Conservation (phyloP, 2,888 invertebrate genomes). For the Caenorhabditis macrosperma region DNA sequence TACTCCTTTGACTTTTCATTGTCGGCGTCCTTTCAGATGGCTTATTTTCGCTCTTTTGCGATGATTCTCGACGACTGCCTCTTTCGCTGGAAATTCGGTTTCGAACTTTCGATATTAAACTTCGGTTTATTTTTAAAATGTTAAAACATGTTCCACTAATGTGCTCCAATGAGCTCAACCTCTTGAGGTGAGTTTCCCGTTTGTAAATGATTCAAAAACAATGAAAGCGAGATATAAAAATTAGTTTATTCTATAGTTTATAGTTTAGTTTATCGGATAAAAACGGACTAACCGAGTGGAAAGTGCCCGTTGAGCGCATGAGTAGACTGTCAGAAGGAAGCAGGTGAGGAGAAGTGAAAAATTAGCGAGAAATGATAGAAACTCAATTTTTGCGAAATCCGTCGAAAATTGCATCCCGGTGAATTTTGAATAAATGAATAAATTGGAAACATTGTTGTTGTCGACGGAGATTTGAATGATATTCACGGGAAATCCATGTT, state of each 20-base stretch:
- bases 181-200: too few species aligned
- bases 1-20: constrained; percentile 8
- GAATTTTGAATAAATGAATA: not conserved
- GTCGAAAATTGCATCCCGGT: constrained; percentile 77
- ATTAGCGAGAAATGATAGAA: not conserved
- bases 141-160: too few species aligned
- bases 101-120: too few species aligned
- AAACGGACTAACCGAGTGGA: constrained; percentile 1
- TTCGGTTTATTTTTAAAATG: too few species aligned
- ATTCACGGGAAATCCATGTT: too few species aligned
- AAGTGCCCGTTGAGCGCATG: constrained; percentile 33
- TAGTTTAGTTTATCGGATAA: not conserved
- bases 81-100: constrained; percentile 23
- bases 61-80: constrained; percentile 4
- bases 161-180: too few species aligned
- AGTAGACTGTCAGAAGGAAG: constrained; percentile 66
- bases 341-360: constrained; percentile 59
- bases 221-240: too few species aligned
- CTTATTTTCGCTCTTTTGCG: not conserved
- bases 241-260: too few species aligned
- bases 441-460: too few species aligned
- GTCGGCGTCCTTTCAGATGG: not conserved
- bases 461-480: too few species aligned
- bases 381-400: constrained; percentile 77
- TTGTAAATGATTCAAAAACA: too few species aligned